A percentile compares a stretch with the other conserved stretches of the same genome.
These are phyloP conservation scores for Tadarida brasiliensis DNA, from an alignment of 2,797 vertebrate genomes.

Conservation along the genomic window DNA sequence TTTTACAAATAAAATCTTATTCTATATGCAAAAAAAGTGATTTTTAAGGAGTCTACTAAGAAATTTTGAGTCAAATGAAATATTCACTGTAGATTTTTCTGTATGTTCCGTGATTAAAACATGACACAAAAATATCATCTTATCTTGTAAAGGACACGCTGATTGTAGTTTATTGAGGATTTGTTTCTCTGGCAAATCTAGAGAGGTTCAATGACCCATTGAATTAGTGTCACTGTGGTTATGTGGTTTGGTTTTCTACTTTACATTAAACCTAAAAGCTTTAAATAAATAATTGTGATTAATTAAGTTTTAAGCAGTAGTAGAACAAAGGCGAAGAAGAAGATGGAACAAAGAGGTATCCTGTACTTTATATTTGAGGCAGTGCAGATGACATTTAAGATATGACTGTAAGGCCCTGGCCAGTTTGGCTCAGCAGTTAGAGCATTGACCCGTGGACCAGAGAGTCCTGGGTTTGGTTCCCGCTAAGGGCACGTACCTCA, in stretches of 20 bases:
- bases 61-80: slow-evolving; percentile 35
- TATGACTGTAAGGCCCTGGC: slow-evolving; percentile 52
- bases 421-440: too few relatives aligned
- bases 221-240: slow-evolving; percentile 84
- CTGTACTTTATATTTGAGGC: slow-evolving; percentile 27
- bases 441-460: too few relatives aligned
- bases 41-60: slow-evolving; percentile 28
- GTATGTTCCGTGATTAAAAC: slow-evolving; percentile 43
- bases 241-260: slow-evolving; percentile 73
- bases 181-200: slow-evolving; percentile 80
- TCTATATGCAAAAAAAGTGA: background rate
- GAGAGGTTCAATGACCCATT: slow-evolving; percentile 77
- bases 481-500: too few relatives aligned
- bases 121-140: slow-evolving; percentile 27
- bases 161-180: slow-evolving; percentile 76
- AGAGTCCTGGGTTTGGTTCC: too few relatives aligned
- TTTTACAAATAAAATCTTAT: background rate
- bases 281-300: slow-evolving; percentile 76
- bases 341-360: background rate
- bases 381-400: slow-evolving; percentile 59
- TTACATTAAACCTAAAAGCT: slow-evolving; percentile 72
- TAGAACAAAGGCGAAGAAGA: slow-evolving; percentile 49
- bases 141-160: slow-evolving; percentile 60
- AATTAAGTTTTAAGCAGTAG: slow-evolving; percentile 68
- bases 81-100: slow-evolving; percentile 15